Conservation (phyloP, 1,140 invertebrate species). For the Zaprionus capensis region DNA sequence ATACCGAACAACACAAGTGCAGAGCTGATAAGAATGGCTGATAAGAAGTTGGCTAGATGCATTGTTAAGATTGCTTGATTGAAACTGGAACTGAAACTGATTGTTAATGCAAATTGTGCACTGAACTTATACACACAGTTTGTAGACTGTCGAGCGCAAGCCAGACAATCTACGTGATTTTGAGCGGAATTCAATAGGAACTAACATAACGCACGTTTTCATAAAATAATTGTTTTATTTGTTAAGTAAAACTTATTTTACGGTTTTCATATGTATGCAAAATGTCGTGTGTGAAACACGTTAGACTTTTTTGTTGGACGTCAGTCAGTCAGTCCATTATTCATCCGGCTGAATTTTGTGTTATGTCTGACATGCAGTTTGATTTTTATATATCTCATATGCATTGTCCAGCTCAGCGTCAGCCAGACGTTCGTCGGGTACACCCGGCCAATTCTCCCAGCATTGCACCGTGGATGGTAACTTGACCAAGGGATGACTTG, state of each 20-base stretch:
- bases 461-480: background rate
- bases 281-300: background rate
- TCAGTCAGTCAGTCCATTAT: conserved; percentile 5
- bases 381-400: conserved; percentile 26
- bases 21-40: conserved; percentile 22
- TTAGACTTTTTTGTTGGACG: background rate
- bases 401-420: conserved; percentile 65
- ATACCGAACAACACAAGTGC: conserved; percentile 30
- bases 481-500: background rate
- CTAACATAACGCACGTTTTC: conserved; percentile 62
- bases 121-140: conserved; percentile 7
- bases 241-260: conserved; percentile 15
- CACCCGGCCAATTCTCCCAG: conserved; percentile 29
- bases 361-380: conserved; percentile 1
- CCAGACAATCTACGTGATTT: conserved; percentile 62
- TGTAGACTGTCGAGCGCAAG: background rate
- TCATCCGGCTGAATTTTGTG: background rate
- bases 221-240: conserved; percentile 43
- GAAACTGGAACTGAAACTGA: conserved; percentile 32
- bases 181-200: conserved; percentile 59
- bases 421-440: conserved; percentile 50
- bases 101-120: background rate
- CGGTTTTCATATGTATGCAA: conserved; percentile 1
- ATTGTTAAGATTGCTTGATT: conserved; percentile 31
- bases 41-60: conserved; percentile 39